Conservation (phyloP, 2,113 vertebrate genomes). For the Coturnix japonica region DNA sequence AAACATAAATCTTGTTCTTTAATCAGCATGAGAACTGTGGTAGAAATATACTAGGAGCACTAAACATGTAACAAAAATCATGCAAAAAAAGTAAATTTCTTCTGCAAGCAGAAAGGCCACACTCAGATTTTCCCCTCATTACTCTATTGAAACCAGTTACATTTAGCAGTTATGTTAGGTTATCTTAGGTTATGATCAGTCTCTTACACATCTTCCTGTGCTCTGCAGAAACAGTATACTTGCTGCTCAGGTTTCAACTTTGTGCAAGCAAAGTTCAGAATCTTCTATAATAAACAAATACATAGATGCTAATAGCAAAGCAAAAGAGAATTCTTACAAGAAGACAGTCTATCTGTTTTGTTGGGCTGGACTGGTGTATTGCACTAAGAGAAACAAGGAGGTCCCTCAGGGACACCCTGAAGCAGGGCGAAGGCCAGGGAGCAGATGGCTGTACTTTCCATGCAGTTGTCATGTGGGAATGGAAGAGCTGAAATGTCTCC, state of each 20-base stretch:
- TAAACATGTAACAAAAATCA: rapidly evolving
- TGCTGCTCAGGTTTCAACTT: neutral
- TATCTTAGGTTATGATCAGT: neutral
- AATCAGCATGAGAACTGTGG: neutral
- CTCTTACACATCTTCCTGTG: neutral
- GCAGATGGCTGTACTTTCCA: slow-evolving; percentile 44
- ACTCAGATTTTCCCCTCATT: neutral
- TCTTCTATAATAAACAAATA: neutral
- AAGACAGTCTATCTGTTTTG: neutral
- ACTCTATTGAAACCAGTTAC: rapidly evolving
- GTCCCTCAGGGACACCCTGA: neutral
- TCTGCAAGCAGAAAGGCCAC: neutral
- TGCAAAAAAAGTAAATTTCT: neutral
- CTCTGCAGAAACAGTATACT: rapidly evolving
- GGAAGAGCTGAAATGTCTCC: slow-evolving; percentile 18
- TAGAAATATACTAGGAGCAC: neutral
- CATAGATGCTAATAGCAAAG: neutral
- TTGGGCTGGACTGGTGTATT: neutral
- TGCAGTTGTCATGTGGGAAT: neutral
- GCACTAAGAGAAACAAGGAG: neutral
- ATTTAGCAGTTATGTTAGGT: too few species aligned
- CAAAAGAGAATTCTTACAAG: neutral
- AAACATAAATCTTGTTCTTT: neutral
- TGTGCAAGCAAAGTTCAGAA: neutral
- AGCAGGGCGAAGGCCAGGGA: neutral